Evolutionary conservation across 2,888 invertebrate genomes (phyloP).

Genomic region (Calameuta idolon): DNA sequence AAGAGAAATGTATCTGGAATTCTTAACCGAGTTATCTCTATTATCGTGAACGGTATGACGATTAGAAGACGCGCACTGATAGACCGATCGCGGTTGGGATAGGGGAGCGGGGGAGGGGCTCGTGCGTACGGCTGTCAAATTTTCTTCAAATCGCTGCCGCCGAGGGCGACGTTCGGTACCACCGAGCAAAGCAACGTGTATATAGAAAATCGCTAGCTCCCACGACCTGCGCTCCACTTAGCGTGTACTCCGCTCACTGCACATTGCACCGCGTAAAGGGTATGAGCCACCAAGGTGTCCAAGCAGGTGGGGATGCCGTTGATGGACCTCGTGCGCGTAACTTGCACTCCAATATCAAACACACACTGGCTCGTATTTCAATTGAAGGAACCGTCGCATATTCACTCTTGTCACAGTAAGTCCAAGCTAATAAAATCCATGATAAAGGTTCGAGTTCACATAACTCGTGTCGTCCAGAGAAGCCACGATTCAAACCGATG

Average conservation of each 20-base stretch:
- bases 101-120: neutral
- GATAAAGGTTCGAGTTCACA: neutral
- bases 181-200: conserved; percentile 21
- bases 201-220: conserved; percentile 39
- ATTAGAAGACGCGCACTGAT: conserved; percentile 5
- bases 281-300: neutral
- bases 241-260: conserved; percentile 18
- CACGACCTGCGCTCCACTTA: conserved; percentile 41
- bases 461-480: neutral
- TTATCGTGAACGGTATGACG: neutral
- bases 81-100: neutral
- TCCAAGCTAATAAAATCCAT: neutral
- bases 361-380: neutral
- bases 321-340: neutral
- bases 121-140: neutral
- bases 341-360: neutral
- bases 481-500: neutral
- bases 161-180: neutral
- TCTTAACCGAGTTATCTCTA: neutral
- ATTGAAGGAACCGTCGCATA: neutral
- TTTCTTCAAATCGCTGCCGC: neutral
- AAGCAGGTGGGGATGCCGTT: neutral
- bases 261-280: neutral
- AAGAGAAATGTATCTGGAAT: neutral
- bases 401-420: neutral